Evolutionary conservation across 2,797 vertebrate genomes (phyloP).

Genomic region (Discoglossus pictus): DNA sequence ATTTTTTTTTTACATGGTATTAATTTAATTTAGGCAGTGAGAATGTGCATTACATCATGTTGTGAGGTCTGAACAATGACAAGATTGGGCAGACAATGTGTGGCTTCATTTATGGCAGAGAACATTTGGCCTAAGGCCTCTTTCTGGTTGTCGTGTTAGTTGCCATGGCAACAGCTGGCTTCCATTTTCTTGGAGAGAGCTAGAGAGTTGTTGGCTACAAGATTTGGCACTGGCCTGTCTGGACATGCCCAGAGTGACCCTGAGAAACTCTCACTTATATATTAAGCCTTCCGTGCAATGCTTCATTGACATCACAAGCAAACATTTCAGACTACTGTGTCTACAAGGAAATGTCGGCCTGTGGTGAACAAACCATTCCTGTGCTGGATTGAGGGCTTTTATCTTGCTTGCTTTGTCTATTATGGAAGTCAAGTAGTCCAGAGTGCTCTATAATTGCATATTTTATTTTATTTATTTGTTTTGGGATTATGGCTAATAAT

Average conservation of each 20-base stretch:
- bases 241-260: constrained; percentile 24
- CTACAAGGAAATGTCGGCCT: not conserved
- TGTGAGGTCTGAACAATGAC: not conserved
- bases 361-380: not conserved
- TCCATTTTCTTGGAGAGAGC: not conserved
- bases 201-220: not conserved
- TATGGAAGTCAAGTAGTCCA: not conserved
- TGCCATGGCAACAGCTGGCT: constrained; percentile 16
- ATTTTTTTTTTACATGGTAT: too few relatives aligned
- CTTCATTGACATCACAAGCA: not conserved
- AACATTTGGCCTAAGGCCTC: constrained; percentile 8
- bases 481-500: too few relatives aligned
- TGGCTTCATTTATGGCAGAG: constrained; percentile 8
- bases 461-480: too few relatives aligned
- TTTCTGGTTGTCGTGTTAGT: constrained; percentile 14
- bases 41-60: not conserved
- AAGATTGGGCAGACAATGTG: not conserved
- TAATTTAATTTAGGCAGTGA: not conserved
- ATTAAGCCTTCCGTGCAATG: too few relatives aligned
- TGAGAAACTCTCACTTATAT: not conserved
- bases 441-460: too few relatives aligned
- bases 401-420: not conserved
- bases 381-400: not conserved
- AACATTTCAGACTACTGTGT: not conserved
- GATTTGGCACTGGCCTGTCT: not conserved